These are phyloP conservation scores for Pachyuromys duprasi DNA, from an alignment of 2,797 vertebrate species.

Conservation along the genomic window DNA sequence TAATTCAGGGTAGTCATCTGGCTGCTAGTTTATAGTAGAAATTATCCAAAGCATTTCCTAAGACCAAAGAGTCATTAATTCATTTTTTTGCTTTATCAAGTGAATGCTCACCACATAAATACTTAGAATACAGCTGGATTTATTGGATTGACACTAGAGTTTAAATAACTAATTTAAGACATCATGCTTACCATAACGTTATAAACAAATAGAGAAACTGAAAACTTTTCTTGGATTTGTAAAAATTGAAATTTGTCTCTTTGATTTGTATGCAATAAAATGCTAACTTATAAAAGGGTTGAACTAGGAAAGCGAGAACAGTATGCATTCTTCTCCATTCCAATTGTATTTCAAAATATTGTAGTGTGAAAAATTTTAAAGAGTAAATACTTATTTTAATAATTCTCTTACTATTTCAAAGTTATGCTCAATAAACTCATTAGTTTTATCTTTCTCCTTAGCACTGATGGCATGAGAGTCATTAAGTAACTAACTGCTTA, in stretches of 20 bases:
- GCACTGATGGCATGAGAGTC: background rate
- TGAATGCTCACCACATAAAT: background rate
- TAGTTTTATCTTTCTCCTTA: background rate
- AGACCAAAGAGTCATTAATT: constrained; percentile 19
- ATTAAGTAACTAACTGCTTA: background rate
- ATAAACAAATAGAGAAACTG: background rate
- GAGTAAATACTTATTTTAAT: background rate
- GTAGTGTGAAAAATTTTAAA: background rate
- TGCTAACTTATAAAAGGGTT: background rate
- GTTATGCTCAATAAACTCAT: background rate
- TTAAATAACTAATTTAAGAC: constrained; percentile 28
- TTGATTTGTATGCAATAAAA: background rate
- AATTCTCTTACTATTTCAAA: constrained; percentile 34
- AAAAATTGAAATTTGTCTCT: background rate
- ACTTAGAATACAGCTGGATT: background rate
- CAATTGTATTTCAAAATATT: background rate
- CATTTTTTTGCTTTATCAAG: background rate
- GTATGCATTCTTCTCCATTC: background rate
- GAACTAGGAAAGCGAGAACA: background rate
- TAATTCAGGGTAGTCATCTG: background rate
- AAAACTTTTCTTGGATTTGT: background rate
- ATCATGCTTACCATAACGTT: background rate
- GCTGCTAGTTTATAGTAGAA: constrained; percentile 22
- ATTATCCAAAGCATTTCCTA: constrained; percentile 11
- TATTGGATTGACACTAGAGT: background rate